phyloP scores from a whole-genome alignment of 2,113 vertebrate genomes.

The Pseudorasbora parva region DNA sequence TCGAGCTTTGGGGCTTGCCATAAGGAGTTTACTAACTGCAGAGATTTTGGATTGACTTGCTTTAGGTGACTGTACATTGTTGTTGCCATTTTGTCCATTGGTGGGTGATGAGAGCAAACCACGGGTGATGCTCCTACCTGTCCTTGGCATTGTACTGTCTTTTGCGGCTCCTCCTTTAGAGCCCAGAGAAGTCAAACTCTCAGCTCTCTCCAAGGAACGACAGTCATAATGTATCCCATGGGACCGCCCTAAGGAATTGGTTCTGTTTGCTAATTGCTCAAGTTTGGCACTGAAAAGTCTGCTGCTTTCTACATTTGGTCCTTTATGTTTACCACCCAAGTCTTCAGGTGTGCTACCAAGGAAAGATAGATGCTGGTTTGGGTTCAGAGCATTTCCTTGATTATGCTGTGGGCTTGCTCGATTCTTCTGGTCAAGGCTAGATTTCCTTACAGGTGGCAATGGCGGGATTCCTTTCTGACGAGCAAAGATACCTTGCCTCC shows the following conservation, averaged over 20 bases:
- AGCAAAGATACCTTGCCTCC: constrained; percentile 86
- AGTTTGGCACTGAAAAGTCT: constrained; percentile 92
- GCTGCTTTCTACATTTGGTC: constrained; percentile 82
- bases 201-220: constrained; percentile 89
- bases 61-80: constrained; percentile 82
- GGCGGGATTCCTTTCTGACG: constrained; percentile 92
- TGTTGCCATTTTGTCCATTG: constrained; percentile 63
- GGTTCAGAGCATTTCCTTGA: constrained; percentile 66
- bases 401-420: constrained; percentile 89
- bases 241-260: constrained; percentile 88
- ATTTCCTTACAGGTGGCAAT: constrained; percentile 91
- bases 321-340: constrained; percentile 75
- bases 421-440: constrained; percentile 95
- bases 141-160: constrained; percentile 89
- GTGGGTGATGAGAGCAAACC: constrained; percentile 80
- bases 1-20: constrained; percentile 90
- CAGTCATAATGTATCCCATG: constrained; percentile 88
- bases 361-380: constrained; percentile 62
- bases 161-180: constrained; percentile 76
- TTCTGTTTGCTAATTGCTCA: constrained; percentile 90
- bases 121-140: constrained; percentile 84
- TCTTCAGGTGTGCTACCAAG: constrained; percentile 79
- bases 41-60: constrained; percentile 89
- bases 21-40: constrained; percentile 92
- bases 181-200: constrained; percentile 83